Evolutionary conservation across 2,113 vertebrate species (phyloP).

Genomic region (Pteronura brasiliensis): DNA sequence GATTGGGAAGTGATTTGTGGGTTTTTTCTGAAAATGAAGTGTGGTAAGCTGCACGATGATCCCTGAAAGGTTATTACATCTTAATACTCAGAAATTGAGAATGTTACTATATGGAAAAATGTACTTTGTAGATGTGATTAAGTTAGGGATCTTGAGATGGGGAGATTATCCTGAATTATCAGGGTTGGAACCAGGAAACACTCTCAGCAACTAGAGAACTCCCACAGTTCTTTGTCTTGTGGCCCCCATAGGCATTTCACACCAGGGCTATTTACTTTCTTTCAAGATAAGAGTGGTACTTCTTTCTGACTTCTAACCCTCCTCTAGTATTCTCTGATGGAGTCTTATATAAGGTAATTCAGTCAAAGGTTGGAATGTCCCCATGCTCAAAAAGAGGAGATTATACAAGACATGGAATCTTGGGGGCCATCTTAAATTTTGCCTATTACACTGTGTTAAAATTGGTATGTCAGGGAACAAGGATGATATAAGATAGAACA

Average conservation of each 20-base stretch:
- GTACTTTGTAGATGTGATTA: neutral
- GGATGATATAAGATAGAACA: neutral
- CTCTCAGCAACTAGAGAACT: neutral
- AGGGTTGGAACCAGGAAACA: neutral
- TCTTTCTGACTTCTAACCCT: neutral
- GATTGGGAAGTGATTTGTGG: neutral
- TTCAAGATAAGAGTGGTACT: neutral
- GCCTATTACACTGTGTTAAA: neutral
- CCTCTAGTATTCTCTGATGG: neutral
- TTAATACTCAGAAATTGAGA: neutral
- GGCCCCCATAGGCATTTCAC: neutral
- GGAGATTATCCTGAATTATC: neutral
- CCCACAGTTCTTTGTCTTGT: neutral
- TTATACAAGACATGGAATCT: neutral
- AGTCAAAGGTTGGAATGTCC: neutral
- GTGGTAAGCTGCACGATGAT: neutral
- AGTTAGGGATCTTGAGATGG: neutral
- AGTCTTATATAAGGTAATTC: neutral
- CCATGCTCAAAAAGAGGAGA: neutral
- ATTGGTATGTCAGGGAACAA: neutral
- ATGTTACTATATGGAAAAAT: neutral
- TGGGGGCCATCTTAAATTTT: neutral
- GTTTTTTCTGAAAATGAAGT: neutral
- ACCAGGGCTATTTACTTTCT: neutral
- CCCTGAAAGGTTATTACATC: neutral